Evolutionary conservation across 2,888 invertebrate species (phyloP), one percentile per base, ranked within the genome.

Genomic region (Amiota mariae): DNA sequence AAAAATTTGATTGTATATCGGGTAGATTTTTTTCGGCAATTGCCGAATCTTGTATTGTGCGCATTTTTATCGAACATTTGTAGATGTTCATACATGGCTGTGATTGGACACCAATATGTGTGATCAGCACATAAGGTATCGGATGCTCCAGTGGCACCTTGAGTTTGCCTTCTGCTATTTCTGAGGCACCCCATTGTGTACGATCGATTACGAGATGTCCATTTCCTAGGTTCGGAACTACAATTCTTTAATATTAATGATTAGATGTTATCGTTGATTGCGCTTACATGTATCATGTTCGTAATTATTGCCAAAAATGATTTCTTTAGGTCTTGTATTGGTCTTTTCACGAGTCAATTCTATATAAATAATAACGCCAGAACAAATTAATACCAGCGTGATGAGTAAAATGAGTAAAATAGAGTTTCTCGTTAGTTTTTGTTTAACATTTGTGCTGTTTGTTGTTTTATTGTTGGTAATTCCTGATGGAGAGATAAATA

Each of bases 71-170:
- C 20, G 90, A 89, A 79, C 92, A 92, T 46, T 85, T 87, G 49
- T 87, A 82, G 54, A 90, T 83, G 72, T 85, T 90, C 11, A 73
- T 72, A 77, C 92, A 92, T 36, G 90, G 87, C 8, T 59, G 75
- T 8, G 89, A 85, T 74, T 87, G 85, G 20, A 91, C 91, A 1
- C 90, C 92, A 1, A 92, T 91, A 77, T 92, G 92, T 13, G 91
- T 91, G 66, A 92, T 89, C 1, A 92, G 80, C 0, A 92, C 91
- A 76, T 91, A 90, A 1, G 90, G 88, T 47, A 90, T 89, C 18
- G 92, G 91, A 74, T 86, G 86, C 3, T 77, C 63, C 63, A 91
- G 81, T 8, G 82, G 85, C 48, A 81, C 71, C 24, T 75, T 81
- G 24, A 88, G 75, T 36, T 36, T 2, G 48, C 82, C 82, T 4